Evolutionary conservation across 1,140 invertebrate genomes (phyloP).

Genomic region (Philopotamus ludificatus): DNA sequence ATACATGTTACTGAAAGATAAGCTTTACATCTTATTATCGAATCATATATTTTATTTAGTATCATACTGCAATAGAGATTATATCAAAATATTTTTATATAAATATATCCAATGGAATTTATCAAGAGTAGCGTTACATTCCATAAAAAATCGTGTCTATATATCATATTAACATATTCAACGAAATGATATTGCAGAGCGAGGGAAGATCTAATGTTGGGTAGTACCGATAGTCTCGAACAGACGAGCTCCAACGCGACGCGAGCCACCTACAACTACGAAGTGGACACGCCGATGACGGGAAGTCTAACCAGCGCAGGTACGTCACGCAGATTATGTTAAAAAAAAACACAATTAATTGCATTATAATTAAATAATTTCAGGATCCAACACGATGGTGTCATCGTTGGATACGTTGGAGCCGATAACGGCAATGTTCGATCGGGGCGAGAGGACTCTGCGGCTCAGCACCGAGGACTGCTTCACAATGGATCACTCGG

Average conservation of each 20-base stretch:
- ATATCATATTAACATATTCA: too few relatives aligned
- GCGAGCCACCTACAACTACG: slow-evolving; percentile 79
- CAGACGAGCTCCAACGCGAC: slow-evolving; percentile 75
- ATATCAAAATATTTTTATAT: too few relatives aligned
- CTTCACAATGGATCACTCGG: slow-evolving; percentile 47
- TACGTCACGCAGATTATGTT: slow-evolving; percentile 39
- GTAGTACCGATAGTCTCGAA: slow-evolving; percentile 68
- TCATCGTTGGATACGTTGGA: slow-evolving; percentile 69
- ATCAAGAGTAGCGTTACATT: too few relatives aligned
- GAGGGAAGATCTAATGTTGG: slow-evolving; percentile 60
- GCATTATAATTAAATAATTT: neutral
- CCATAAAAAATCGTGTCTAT: too few relatives aligned
- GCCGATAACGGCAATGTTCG: slow-evolving; percentile 53
- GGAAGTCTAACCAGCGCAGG: slow-evolving; percentile 74
- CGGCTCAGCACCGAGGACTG: slow-evolving; percentile 45
- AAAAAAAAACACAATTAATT: neutral
- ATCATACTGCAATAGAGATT: too few relatives aligned
- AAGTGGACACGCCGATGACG: slow-evolving; percentile 79
- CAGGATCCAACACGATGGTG: slow-evolving; percentile 72
- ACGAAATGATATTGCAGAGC: slow-evolving; percentile 42
- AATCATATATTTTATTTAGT: too few relatives aligned
- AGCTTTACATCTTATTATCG: too few relatives aligned
- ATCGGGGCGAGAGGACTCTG: slow-evolving; percentile 41
- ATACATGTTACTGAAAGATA: too few relatives aligned
- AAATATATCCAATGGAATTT: too few relatives aligned